Conservation (phyloP, 2,888 invertebrate genomes). For the Chloroclysta siterata region DNA sequence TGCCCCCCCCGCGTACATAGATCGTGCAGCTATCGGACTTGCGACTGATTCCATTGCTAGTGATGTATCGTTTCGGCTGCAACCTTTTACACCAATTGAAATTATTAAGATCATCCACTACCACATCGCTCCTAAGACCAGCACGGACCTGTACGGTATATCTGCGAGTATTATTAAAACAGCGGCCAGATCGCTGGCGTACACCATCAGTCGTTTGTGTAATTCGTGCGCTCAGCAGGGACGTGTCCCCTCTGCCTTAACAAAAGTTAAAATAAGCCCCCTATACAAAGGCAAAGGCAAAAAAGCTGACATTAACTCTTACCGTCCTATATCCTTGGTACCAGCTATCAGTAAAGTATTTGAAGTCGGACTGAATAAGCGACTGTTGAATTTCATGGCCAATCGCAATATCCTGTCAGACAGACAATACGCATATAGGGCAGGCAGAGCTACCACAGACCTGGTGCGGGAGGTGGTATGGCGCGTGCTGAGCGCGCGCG, state of each 20-base stretch:
- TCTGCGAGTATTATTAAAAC: no score
- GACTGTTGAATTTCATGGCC: slow-evolving; percentile 5
- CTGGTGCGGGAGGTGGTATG: slow-evolving; percentile 24
- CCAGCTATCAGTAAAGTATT: slow-evolving; percentile 22
- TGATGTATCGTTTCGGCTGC: no score
- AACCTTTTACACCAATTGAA: neutral
- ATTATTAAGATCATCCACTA: neutral
- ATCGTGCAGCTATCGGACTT: neutral
- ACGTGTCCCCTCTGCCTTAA: slow-evolving; percentile 2
- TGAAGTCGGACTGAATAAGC: no score
- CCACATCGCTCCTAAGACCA: neutral
- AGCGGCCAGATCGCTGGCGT: neutral
- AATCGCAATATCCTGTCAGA: neutral
- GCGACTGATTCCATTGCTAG: no score
- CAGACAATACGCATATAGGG: no score
- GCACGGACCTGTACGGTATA: no score
- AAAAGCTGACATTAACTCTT: slow-evolving; percentile 11
- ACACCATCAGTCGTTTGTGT: neutral
- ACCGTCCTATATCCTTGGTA: slow-evolving; percentile 22
- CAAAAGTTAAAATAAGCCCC: slow-evolving; percentile 20
- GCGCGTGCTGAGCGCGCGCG: slow-evolving; percentile 17
- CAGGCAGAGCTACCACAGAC: slow-evolving; percentile 20
- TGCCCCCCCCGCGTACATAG: neutral
- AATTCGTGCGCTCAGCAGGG: neutral
- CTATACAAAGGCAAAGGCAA: slow-evolving; percentile 25